These are phyloP conservation scores for Lepus americanus DNA, from an alignment of 2,113 vertebrate species.

Conservation along the genomic window DNA sequence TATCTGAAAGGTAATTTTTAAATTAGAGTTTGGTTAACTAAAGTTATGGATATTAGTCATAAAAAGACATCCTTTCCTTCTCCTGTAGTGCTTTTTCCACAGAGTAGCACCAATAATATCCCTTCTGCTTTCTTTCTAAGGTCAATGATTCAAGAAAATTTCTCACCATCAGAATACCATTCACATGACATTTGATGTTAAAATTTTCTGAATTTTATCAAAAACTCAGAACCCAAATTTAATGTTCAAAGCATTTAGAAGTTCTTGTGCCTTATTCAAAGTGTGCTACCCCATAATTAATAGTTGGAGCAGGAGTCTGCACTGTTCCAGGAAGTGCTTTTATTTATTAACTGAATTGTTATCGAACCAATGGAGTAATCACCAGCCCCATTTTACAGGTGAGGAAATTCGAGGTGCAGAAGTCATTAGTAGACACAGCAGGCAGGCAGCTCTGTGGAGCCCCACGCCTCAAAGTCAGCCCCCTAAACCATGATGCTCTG, in stretches of 20 bases:
- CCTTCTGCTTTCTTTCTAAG: neutral
- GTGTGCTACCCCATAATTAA: neutral
- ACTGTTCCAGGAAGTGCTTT: neutral
- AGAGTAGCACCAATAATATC: neutral
- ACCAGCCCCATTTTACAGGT: neutral
- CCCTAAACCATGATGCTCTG: rapidly evolving
- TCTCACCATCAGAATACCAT: neutral
- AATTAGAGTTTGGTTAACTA: conserved; percentile 55
- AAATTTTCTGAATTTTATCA: neutral
- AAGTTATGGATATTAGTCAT: neutral
- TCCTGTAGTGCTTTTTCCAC: neutral
- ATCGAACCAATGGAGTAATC: neutral
- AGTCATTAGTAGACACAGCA: rapidly evolving
- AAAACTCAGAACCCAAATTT: neutral
- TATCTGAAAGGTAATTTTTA: conserved; percentile 82
- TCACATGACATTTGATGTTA: neutral
- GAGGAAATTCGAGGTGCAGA: neutral
- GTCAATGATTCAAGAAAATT: neutral
- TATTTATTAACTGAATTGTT: neutral
- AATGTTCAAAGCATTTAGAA: neutral
- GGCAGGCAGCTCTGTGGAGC: too few relatives aligned
- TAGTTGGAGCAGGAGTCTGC: neutral
- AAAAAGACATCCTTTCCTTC: neutral
- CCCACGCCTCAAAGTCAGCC: neutral
- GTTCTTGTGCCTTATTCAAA: neutral